Conservation (phyloP, 2,888 invertebrate species). For the Macrophya alboannulata region DNA sequence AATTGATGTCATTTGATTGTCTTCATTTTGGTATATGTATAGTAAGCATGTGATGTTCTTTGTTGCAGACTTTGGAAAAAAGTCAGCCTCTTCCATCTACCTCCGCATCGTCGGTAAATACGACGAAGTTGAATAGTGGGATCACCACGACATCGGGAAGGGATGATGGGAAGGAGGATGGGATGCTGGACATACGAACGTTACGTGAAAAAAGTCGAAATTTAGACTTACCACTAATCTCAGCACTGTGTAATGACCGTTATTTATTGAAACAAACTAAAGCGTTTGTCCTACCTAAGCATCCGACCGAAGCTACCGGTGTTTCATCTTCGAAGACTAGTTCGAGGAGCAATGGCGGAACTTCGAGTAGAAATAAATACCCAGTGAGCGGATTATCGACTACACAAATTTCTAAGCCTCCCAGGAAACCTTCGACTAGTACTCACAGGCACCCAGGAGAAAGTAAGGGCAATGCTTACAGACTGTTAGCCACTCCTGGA, state of each 20-base stretch:
- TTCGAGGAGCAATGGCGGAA: conserved; percentile 76
- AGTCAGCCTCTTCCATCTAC: conserved; percentile 75
- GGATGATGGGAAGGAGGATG: conserved; percentile 70
- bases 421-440: conserved; percentile 83
- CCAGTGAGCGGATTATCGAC: conserved; percentile 86
- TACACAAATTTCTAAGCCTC: conserved; percentile 83
- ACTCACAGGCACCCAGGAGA: conserved; percentile 89
- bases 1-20: background rate
- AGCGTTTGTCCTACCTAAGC: conserved; percentile 91
- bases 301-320: conserved; percentile 77
- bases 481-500: conserved; percentile 71
- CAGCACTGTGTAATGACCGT: conserved; percentile 96
- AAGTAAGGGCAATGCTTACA: conserved; percentile 78
- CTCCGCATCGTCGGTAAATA: conserved; percentile 66
- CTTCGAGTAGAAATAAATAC: conserved; percentile 84
- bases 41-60: conserved; percentile 31
- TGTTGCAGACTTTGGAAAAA: conserved; percentile 74
- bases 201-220: conserved; percentile 94
- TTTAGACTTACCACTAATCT: conserved; percentile 94
- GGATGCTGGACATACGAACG: conserved; percentile 89
- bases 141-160: conserved; percentile 44
- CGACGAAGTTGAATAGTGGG: conserved; percentile 66
- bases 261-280: conserved; percentile 94
- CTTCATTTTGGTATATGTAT: background rate
- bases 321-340: conserved; percentile 61